Base-by-base conservation (phyloP, 2,797 vertebrate genomes). In the Tokudaia tokunoshimensis region DNA sequence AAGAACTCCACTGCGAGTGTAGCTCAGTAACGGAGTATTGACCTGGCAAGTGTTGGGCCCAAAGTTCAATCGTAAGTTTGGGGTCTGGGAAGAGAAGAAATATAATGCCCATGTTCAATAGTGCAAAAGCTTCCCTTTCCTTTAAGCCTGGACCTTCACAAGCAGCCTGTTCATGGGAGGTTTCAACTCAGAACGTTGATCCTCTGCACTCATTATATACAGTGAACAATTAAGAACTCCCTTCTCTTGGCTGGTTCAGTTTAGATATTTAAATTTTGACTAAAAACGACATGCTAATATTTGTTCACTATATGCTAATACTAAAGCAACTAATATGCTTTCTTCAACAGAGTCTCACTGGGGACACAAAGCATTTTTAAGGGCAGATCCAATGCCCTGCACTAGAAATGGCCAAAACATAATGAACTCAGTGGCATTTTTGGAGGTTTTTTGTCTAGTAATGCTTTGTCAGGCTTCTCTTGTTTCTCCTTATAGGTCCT, bases 251-350 rank as follows among this genome's bases (percentile, higher is more conserved):
- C 37, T 44, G 14, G 4, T 67, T 94, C 80, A 75, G 1, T 84
- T 82, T 91, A 55, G 9, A 47, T 89, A 61, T 91, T 96, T 92
- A 70, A 89, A 90, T 94, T 55, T 52, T 88, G 94, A 75, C 7
- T 79, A 55, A 20, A 83, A 76, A 70, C 19, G 12, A 13, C 1
- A 47, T 29, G 80, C 44, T 94, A 22, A 88, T 82, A 91, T 22
- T 82, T 91, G 29, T 2, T 85, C 29, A 85, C 5, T 75, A 11
- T 88, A 37, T 72, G n/a, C n/a, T 72, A 72, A n/a, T 34, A 37
- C 17, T 37, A 37, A 72, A 19, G n/a, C 3, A 37, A 37, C 26
- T 20, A 84, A 20, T 47, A 20, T 84, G 41, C 29, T 84, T 65
- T 22, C 41, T 84, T 8, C 82, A 47, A 47, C 29, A 84, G 41